These are phyloP conservation scores for Megathymus violae DNA, from an alignment of 1,140 invertebrate genomes.

Conservation along the genomic window DNA sequence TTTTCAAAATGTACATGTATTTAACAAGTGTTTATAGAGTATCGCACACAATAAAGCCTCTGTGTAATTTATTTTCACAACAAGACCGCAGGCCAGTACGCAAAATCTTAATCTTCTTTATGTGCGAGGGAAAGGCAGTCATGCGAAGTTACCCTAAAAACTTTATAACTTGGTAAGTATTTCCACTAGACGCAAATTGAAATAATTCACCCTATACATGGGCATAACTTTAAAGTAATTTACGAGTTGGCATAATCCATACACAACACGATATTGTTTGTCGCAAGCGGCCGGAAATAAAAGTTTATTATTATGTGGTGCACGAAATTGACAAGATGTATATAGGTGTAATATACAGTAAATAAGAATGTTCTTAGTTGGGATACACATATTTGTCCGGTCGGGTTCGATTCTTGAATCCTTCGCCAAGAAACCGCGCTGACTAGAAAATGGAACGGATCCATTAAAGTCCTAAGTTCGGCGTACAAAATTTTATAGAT, in stretches of 20 bases:
- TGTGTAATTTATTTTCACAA: conserved; percentile 21
- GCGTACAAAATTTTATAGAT: too few species aligned
- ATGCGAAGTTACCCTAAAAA: conserved; percentile 69
- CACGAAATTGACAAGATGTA: too few species aligned
- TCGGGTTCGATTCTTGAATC: too few species aligned
- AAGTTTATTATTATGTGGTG: too few species aligned
- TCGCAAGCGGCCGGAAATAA: too few species aligned
- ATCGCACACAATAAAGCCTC: neutral
- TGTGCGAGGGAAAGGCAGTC: conserved; percentile 57
- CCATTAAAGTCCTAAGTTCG: too few species aligned
- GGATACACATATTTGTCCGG: too few species aligned
- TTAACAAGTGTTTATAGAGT: neutral
- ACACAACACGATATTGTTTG: conserved; percentile 52
- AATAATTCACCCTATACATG: conserved; percentile 67
- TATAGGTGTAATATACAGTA: too few species aligned
- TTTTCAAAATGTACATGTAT: too few species aligned
- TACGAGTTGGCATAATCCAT: conserved; percentile 56
- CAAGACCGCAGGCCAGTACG: conserved; percentile 27
- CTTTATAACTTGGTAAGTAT: conserved; percentile 68
- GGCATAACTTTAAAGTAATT: conserved; percentile 67
- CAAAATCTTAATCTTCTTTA: conserved; percentile 54
- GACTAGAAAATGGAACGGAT: too few species aligned
- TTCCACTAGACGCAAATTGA: conserved; percentile 63
- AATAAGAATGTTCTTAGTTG: too few species aligned
- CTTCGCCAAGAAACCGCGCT: too few species aligned